Conservation (phyloP, 2,888 invertebrate genomes). For the Thalpophila matura region DNA sequence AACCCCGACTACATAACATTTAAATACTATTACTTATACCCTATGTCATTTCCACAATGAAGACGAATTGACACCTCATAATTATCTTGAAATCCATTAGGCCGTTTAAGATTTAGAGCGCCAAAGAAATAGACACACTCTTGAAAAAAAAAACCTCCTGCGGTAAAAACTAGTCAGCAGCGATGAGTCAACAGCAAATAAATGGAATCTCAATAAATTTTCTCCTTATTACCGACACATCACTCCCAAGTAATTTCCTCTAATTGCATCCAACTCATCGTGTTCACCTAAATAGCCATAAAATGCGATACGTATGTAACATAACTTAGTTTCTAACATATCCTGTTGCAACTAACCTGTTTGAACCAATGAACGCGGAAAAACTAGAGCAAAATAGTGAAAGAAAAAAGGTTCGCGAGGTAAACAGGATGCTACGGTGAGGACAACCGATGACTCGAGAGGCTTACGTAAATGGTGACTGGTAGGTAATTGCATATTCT, state of each 20-base stretch:
- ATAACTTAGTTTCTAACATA: constrained; percentile 56
- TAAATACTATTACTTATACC: no score
- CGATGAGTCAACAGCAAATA: constrained; percentile 9
- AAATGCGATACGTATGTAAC: constrained; percentile 30
- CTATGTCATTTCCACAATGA: no score
- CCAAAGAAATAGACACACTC: no score
- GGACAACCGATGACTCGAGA: constrained; percentile 71
- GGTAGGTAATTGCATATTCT: constrained; percentile 54
- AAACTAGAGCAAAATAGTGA: constrained; percentile 69
- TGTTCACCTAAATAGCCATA: constrained; percentile 56
- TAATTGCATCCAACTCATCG: constrained; percentile 39
- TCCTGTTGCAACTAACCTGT: constrained; percentile 69
- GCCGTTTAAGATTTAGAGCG: no score
- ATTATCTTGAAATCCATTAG: no score
- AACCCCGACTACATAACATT: no score
- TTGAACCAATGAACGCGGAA: constrained; percentile 76
- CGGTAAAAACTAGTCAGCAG: neutral
- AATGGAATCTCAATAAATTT: constrained; percentile 13
- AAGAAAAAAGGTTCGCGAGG: constrained; percentile 80
- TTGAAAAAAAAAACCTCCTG: no score
- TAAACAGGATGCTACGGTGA: constrained; percentile 79
- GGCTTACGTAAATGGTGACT: constrained; percentile 71
- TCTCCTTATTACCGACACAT: constrained; percentile 27
- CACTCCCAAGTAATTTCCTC: constrained; percentile 36
- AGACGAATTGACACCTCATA: no score